Evolutionary conservation across 35 echinoderm and acorn worm genomes (phyloP).

Genomic region (Lytechinus pictus): DNA sequence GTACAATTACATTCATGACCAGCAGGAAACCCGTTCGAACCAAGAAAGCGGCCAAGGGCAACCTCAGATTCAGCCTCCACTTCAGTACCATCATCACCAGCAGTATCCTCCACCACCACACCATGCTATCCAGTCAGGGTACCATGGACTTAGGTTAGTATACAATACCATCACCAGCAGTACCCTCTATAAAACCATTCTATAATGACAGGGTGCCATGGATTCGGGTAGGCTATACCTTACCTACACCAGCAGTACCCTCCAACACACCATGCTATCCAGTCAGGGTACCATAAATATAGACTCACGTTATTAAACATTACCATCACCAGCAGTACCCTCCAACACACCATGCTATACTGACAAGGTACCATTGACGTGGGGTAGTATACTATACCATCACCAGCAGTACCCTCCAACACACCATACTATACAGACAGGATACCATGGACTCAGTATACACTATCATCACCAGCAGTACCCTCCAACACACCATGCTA

Average conservation of each 20-base stretch:
- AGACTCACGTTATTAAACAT: background rate
- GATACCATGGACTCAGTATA: background rate
- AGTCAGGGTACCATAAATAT: background rate
- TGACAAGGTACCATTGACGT: slow-evolving; percentile 20
- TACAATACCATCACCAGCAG: slow-evolving; percentile 32
- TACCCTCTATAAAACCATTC: background rate
- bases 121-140: slow-evolving; percentile 39
- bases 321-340: slow-evolving; percentile 33
- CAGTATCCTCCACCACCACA: background rate
- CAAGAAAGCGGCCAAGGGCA: background rate
- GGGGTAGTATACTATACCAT: background rate
- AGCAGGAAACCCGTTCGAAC: background rate
- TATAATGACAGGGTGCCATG: background rate
- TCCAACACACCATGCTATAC: background rate
- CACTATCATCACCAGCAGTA: slow-evolving; percentile 16
- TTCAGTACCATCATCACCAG: slow-evolving; percentile 29
- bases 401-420: slow-evolving; percentile 29
- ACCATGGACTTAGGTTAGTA: slow-evolving; percentile 27
- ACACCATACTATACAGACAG: background rate
- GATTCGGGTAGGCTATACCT: background rate
- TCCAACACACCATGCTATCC: background rate
- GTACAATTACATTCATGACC: slow-evolving; percentile 48
- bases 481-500: background rate
- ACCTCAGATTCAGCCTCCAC: background rate
- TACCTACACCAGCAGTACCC: slow-evolving; percentile 22